Evolutionary conservation across 2,113 vertebrate genomes (phyloP).

Genomic region (Phasianus colchicus): DNA sequence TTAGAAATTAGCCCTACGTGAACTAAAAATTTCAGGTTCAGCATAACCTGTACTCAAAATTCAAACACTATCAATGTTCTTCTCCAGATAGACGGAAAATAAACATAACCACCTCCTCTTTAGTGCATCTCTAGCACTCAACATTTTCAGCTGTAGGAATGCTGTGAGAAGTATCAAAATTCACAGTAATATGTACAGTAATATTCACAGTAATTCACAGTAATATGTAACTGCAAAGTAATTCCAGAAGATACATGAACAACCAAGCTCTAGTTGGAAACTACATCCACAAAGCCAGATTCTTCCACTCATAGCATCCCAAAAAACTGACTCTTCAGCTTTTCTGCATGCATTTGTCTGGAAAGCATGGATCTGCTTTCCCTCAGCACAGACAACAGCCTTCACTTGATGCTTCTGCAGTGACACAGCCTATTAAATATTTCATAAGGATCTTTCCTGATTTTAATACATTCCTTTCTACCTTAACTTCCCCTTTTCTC

Average conservation of each 20-base stretch:
- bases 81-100: not conserved
- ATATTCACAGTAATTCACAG: not conserved
- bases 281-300: not conserved
- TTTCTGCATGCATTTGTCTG: rapidly evolving
- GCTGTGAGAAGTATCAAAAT: not conserved
- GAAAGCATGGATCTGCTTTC: rapidly evolving
- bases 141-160: not conserved
- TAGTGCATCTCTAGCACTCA: not conserved
- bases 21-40: not conserved
- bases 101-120: not conserved
- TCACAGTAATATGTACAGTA: not conserved
- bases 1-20: not conserved
- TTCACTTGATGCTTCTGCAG: not conserved
- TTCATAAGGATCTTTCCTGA: not conserved
- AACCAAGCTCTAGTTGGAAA: not conserved
- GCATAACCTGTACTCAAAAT: not conserved
- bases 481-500: not conserved
- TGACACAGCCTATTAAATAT: not conserved
- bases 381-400: not conserved
- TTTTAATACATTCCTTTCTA: not conserved
- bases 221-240: not conserved
- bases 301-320: not conserved
- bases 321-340: not conserved
- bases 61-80: not conserved
- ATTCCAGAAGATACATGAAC: not conserved